Conservation (phyloP, 1,140 invertebrate genomes). For the Melitaea cinxia region DNA sequence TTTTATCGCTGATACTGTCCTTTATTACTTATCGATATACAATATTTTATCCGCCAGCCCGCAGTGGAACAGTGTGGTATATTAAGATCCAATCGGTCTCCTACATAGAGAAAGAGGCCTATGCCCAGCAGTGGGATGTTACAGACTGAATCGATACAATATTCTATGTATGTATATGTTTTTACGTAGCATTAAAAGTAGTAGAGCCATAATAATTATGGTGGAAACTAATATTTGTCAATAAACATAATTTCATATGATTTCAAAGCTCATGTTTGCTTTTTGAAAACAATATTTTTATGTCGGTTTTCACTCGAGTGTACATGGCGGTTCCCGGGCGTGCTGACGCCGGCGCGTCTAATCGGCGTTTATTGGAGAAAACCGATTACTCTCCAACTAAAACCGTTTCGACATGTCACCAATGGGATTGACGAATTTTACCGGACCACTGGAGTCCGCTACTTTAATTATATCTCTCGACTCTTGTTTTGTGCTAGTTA, state of each 20-base stretch:
- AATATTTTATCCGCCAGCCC: too few species aligned
- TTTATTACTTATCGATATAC: too few species aligned
- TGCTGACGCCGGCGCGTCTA: conserved; percentile 80
- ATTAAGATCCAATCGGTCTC: too few species aligned
- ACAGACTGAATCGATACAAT: too few species aligned
- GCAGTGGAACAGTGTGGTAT: too few species aligned
- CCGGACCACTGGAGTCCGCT: conserved; percentile 30
- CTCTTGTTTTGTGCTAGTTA: not conserved
- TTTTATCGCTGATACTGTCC: too few species aligned
- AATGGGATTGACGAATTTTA: conserved; percentile 40
- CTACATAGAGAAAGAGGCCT: too few species aligned
- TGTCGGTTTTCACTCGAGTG: conserved; percentile 38
- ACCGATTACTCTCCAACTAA: conserved; percentile 76
- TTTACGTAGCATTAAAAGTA: too few species aligned
- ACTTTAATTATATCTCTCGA: conserved; percentile 28
- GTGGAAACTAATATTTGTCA: not conserved
- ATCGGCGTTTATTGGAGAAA: conserved; percentile 81
- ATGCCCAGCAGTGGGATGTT: too few species aligned
- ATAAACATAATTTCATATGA: not conserved
- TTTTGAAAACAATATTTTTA: not conserved
- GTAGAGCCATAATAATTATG: too few species aligned
- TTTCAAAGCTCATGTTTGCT: not conserved
- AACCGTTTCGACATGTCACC: conserved; percentile 78
- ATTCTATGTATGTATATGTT: too few species aligned
- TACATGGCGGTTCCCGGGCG: conserved; percentile 55